These are phyloP conservation scores for Phrynocephalus versicolor DNA, from an alignment of 2,113 vertebrate species.

Conservation along the genomic window DNA sequence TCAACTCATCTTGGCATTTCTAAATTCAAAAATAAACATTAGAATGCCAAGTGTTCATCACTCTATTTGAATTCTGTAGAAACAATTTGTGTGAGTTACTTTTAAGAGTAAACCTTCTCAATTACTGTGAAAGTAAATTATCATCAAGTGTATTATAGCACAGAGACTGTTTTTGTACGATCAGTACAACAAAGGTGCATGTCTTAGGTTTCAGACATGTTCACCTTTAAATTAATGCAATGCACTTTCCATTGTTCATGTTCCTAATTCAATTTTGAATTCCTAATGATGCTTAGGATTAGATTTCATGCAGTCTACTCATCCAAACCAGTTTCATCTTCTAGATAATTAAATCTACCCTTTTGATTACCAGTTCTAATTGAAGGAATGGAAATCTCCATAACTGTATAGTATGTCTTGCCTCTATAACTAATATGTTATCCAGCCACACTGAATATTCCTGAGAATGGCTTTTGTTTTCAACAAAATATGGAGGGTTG, in stretches of 20 bases:
- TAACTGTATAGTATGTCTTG: not conserved
- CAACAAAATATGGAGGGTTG: not conserved
- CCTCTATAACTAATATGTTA: not conserved
- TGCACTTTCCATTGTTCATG: conserved; percentile 10
- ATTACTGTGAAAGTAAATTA: not conserved
- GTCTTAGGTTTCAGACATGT: not conserved
- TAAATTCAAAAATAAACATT: not conserved
- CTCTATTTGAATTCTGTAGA: not conserved
- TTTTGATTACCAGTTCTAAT: conserved; percentile 18
- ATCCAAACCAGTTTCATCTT: conserved; percentile 14
- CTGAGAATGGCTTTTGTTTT: not conserved
- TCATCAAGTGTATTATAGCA: not conserved
- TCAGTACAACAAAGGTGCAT: not conserved
- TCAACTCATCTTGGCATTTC: not conserved
- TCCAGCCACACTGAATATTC: not conserved
- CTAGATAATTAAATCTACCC: conserved; percentile 17
- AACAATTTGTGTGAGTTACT: not conserved
- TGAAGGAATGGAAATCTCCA: conserved; percentile 3
- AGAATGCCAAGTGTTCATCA: not conserved
- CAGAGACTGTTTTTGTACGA: not conserved
- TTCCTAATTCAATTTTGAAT: conserved; percentile 26
- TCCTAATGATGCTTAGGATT: conserved; percentile 32
- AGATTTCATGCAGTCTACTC: conserved; percentile 22
- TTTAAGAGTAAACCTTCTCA: not conserved
- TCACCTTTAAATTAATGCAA: conserved; percentile 31